Evolutionary conservation across 2,888 invertebrate genomes (phyloP).

Genomic region (Harpalus rufipes): DNA sequence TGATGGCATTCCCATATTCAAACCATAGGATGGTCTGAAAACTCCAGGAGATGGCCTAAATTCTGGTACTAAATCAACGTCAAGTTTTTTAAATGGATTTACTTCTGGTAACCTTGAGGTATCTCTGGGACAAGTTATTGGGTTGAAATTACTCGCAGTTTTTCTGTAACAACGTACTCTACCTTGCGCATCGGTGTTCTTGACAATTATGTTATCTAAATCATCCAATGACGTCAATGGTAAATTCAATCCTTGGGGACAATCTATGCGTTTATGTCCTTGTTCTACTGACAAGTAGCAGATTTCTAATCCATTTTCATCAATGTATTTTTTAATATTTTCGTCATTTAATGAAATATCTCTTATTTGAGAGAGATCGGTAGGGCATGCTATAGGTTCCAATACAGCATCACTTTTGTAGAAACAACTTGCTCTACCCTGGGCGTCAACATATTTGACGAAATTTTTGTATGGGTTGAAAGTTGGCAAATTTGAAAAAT

Average conservation of each 20-base stretch:
- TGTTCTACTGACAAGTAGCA: too few relatives aligned
- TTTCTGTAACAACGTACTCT: background rate
- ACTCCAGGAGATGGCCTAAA: too few relatives aligned
- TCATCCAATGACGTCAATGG: background rate
- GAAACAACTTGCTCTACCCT: background rate
- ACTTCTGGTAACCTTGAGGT: background rate
- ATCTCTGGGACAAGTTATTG: constrained; percentile 12
- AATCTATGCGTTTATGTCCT: too few relatives aligned
- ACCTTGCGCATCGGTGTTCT: background rate
- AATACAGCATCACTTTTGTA: background rate
- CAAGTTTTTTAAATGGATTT: background rate
- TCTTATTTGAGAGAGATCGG: background rate
- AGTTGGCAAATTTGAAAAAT: too few relatives aligned
- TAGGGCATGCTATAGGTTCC: background rate
- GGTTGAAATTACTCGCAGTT: background rate
- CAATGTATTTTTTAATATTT: background rate
- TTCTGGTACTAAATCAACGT: too few relatives aligned
- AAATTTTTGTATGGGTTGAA: background rate
- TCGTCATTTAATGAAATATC: too few relatives aligned
- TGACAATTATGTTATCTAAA: background rate
- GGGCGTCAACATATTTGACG: constrained; percentile 1
- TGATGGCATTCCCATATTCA: too few relatives aligned
- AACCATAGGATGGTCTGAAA: too few relatives aligned
- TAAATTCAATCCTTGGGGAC: too few relatives aligned
- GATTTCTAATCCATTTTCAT: background rate